Evolutionary conservation across 2,113 vertebrate genomes (phyloP), one percentile per base, ranked within the genome.

Genomic region (Nyctibius bracteatus): DNA sequence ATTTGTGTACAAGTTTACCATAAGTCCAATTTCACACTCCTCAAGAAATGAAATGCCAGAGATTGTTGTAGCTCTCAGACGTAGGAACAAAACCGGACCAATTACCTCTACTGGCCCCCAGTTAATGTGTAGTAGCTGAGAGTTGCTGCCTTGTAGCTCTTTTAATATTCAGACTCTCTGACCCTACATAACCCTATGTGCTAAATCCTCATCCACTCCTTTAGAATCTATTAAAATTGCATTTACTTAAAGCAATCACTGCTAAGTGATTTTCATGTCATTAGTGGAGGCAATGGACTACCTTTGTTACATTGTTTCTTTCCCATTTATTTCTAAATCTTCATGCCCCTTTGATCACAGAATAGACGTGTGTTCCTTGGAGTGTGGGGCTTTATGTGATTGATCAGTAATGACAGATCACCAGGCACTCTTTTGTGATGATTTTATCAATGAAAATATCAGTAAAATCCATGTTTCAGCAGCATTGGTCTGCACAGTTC

Each of bases 401-500:
- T 77, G 58, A 61, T 39, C 74, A 16, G 11, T 46, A 84, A 55
- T 7, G 46, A 55, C 23, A 92, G 30, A 58, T 55, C 43, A 47
- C 33, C 39, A 73, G 41, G 9, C 10, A 51, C 7, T n/a, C 6
- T n/a, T 77, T 14, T 66, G n/a, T 74, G 41, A 72, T 39, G 5
- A 44, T 65, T 93, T 86, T 54, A 22, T 55, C 66, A 65, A 20
- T 52, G 30, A 80, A 44, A 72, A 61, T 61, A 22, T 37, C 81
- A 72, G 6, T 31, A 61, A 89, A 70, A 13, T 80, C 22, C 11
- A 19, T 41, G 2, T 70, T 95, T 82, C 41, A 68, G 6, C n/a
- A 9, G 0, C 1, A 0, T 13, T 35, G 24, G 4, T 61, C 49
- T 73, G 8, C 27, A 37, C 7, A 68, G 35, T 58, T 20, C 14